A percentile compares a stretch with the other conserved stretches of the same genome.
These are phyloP conservation scores for Biston betularia DNA, from an alignment of 2,888 invertebrate genomes.

Conservation along the genomic window DNA sequence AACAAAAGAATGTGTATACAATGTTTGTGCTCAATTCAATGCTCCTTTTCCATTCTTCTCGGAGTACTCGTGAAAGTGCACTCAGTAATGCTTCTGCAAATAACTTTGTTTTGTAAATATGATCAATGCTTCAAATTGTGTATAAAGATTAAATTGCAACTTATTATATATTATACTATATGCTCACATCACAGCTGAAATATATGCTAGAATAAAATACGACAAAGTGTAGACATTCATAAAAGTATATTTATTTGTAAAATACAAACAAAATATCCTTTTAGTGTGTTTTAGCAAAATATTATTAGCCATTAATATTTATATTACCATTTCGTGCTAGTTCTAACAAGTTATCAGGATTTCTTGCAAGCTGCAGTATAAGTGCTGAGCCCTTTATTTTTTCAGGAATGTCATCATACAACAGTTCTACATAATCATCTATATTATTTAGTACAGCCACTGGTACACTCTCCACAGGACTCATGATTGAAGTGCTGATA, in stretches of 20 bases:
- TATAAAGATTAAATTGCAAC: no score
- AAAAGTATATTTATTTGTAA: no score
- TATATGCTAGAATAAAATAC: neutral
- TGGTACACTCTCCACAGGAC: slow-evolving; percentile 86
- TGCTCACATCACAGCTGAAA: no score
- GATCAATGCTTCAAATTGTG: neutral
- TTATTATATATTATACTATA: no score
- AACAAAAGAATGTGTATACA: slow-evolving; percentile 98
- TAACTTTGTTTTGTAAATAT: neutral
- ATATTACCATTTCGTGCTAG: slow-evolving; percentile 95
- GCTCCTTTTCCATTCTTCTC: slow-evolving; percentile 99
- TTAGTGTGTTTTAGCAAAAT: no score
- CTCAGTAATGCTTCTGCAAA: slow-evolving; percentile 95
- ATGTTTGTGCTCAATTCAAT: slow-evolving; percentile 98
- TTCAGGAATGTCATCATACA: slow-evolving; percentile 97
- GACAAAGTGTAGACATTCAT: neutral
- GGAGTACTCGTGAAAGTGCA: slow-evolving; percentile 96
- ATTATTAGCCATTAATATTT: neutral
- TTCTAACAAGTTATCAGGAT: slow-evolving; percentile 97
- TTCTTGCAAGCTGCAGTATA: slow-evolving; percentile 96
- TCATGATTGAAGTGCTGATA: slow-evolving; percentile 57
- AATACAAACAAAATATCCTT: no score
- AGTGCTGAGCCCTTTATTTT: slow-evolving; percentile 97
- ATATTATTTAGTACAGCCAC: slow-evolving; percentile 91
- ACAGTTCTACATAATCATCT: slow-evolving; percentile 97